Percentiles rank a stretch among this genome's conserved stretches.
phyloP scores from a whole-genome alignment of 2,113 vertebrate species.

The Chelonoidis abingdonii region DNA sequence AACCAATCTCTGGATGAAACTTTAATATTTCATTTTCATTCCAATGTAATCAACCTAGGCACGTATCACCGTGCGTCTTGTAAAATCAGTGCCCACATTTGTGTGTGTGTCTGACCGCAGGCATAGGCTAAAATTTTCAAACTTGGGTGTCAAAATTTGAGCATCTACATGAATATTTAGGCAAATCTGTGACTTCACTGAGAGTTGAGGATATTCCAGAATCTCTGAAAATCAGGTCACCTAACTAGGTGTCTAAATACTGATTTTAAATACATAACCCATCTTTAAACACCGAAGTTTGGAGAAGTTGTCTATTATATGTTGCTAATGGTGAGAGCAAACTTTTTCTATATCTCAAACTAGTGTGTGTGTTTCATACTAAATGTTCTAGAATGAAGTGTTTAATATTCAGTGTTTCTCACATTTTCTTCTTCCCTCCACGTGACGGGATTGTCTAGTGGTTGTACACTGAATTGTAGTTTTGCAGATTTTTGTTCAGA shows the following conservation, averaged over 20 bases:
- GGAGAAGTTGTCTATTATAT: background rate
- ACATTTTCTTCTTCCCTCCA: background rate
- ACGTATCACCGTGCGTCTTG: background rate
- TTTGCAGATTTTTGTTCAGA: background rate
- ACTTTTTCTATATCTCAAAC: background rate
- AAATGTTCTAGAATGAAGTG: background rate
- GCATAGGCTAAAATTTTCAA: background rate
- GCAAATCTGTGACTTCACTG: background rate
- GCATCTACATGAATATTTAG: background rate
- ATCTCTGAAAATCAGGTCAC: background rate
- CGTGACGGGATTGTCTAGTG: background rate
- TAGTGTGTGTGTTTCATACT: background rate
- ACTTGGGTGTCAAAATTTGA: background rate
- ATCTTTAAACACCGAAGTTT: background rate
- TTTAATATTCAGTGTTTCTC: background rate
- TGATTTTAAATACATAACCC: background rate
- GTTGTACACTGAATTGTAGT: background rate
- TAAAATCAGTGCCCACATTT: background rate
- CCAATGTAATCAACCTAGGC: constrained; percentile 36
- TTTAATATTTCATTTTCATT: constrained; percentile 41
- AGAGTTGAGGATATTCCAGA: background rate
- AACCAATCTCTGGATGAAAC: constrained; percentile 8
- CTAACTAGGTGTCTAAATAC: background rate
- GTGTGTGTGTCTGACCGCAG: background rate
- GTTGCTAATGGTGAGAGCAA: no score